Conservation (phyloP, 2,888 invertebrate species). For the Tiliacea aurago region DNA sequence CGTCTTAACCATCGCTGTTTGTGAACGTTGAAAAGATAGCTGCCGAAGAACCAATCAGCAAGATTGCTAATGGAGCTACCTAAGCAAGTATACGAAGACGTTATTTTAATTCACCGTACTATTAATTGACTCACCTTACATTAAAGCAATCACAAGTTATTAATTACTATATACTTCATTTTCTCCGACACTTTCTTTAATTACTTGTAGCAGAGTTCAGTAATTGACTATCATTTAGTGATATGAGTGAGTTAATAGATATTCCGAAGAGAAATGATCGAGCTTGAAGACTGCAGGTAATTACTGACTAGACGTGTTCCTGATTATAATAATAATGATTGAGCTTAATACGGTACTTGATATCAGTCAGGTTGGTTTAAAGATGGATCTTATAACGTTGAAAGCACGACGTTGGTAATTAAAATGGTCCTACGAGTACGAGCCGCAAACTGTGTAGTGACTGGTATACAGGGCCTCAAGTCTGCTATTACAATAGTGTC, state of each 20-base stretch:
- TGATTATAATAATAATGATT: constrained; percentile 47
- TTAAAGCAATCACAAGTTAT: constrained; percentile 20
- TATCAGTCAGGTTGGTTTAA: constrained; percentile 12
- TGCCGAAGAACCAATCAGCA: background rate
- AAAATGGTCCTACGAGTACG: background rate
- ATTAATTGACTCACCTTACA: constrained; percentile 7
- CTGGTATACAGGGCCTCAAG: background rate
- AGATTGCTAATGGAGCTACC: background rate
- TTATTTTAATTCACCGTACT: background rate
- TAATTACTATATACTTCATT: constrained; percentile 32
- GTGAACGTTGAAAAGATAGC: background rate
- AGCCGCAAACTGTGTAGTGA: background rate
- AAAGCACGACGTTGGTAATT: background rate
- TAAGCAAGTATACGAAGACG: background rate
- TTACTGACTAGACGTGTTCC: constrained; percentile 49
- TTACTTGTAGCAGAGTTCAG: constrained; percentile 43
- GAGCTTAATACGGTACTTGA: constrained; percentile 13
- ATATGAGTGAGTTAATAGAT: constrained; percentile 68
- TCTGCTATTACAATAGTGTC: no score
- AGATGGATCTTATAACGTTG: constrained; percentile 2
- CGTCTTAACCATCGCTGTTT: background rate
- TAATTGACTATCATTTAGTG: constrained; percentile 57
- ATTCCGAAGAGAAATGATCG: constrained; percentile 67
- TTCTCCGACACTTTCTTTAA: constrained; percentile 50
- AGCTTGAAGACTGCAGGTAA: constrained; percentile 60